phyloP scores from a whole-genome alignment of 2,888 invertebrate species.

The Sympetrum striolatum region DNA sequence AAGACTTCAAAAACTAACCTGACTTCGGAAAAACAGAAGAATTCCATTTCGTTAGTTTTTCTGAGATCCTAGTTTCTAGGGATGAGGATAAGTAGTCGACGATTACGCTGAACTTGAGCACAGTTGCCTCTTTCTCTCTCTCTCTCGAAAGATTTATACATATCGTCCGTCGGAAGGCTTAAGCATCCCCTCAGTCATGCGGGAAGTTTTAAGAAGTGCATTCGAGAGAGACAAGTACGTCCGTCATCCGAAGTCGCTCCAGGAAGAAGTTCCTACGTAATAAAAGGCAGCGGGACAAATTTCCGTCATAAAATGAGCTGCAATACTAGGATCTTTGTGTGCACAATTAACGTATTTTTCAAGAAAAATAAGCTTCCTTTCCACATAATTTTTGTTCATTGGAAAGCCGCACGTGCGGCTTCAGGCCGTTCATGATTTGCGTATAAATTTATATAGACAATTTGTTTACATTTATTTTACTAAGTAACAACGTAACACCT shows the following conservation, averaged over 20 bases:
- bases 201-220: not conserved
- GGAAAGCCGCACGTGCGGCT: no score
- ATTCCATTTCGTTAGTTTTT: constrained; percentile 11
- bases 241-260: not conserved
- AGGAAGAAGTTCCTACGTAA: not conserved
- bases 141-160: not conserved
- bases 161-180: not conserved
- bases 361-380: no score
- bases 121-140: not conserved
- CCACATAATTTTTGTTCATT: no score
- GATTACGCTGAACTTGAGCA: constrained; percentile 14
- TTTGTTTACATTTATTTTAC: no score
- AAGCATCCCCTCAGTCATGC: not conserved
- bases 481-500: no score
- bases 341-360: no score
- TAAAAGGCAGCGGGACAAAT: no score
- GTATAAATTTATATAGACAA: no score
- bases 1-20: constrained; percentile 16
- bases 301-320: no score
- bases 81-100: constrained; percentile 18
- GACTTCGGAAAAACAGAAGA: not conserved
- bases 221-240: not conserved
- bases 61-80: not conserved
- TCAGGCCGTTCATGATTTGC: no score
- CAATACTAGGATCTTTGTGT: no score